Evolutionary conservation across 2,113 vertebrate genomes (phyloP), one percentile per base, ranked within the genome.

Genomic region (Podarcis raffonei): DNA sequence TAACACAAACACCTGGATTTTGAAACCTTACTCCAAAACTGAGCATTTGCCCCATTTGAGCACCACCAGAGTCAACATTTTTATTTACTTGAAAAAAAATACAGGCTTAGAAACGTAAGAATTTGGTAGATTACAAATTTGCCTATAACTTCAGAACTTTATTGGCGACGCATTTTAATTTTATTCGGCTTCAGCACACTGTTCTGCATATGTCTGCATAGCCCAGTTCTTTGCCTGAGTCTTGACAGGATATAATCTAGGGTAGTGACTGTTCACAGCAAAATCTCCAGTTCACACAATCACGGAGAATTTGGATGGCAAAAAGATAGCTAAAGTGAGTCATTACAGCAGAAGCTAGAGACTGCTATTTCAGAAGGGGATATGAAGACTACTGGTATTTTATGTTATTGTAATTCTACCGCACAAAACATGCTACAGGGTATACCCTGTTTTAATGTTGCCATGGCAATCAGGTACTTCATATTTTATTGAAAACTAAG

Each of bases 381-480:
- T 94, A 92, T 94, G 75, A 82, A 96, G 93, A 95, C 88, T 84
- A 83, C 8, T 8, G 83, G 89, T 93, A 93, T 95, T 95, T 94
- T 85, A 80, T 83, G 91, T 88, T 89, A 89, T 83, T 94, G 93
- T 91, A 95, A 95, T 96, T 95, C 91, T 89, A 83, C 83, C 90
- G 86, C 89, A 92, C 23, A 90, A 62, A 13, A 80, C 93, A 90
- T 88, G 90, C 89, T 90, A 92, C 84, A 92, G 90, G 87, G 75
- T 95, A 89, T 83, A 93, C 89, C 91, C 94, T 76, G 87, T 90
- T 92, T 94, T 89, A 93, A 93, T 91, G 94, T 97, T 97, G 95
- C 96, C 94, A 97, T 95, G 93, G 94, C 89, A 95, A 96, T 95
- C 92, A 87, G 85, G 93, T 94, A 91, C 90, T 92, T 72, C 1